Base-by-base conservation (phyloP, 2,113 vertebrate genomes). In the Apteryx owenii region DNA sequence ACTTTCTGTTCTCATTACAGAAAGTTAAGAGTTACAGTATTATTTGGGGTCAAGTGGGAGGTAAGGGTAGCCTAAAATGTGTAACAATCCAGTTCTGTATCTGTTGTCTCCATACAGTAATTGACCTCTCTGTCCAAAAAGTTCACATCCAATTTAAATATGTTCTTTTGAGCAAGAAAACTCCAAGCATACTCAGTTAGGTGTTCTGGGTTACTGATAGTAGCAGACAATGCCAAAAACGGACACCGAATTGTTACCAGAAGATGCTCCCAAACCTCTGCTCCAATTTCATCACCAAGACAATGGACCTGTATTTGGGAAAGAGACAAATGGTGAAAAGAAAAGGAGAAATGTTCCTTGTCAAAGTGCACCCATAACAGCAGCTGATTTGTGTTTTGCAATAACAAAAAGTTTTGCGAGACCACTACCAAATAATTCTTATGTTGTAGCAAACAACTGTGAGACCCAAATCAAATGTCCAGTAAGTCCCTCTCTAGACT, bases 251-350 rank as follows among this genome's bases (percentile, higher is more conserved):
- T 98, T 96, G 98, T 98, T 73, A 98, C 97, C 23, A 98, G 93
- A 38, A 98, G 93, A 82, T 98, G 98, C 29, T 98, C 98, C 98
- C 98, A 98, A 90, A 98, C 33, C 81, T 98, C 98, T 70, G 97
- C 98, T 93, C 98, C 98, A 87, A 98, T 97, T 97, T 98, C 97
- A 85, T 97, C 83, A 0, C 96, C 98, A 71, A 98, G 96, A 89
- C 96, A 98, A 84, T 98, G 97, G 18, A 98, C 89, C 98, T 98
- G 38, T 40, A 13, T 61, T 78, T 1, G 9, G 20, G 25, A 5
- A 58, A 71, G 71, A 73, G 50, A 53, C 7, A 64, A 86, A 46
- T 5, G 7, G 28, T 54, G 84, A 9, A 44, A 64, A 82, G 22
- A 88, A 81, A 53, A 62, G 3, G 50, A 90, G 8, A 60, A 54